A percentile compares a stretch with the other conserved stretches of the same genome.
phyloP scores from a whole-genome alignment of 2,888 invertebrate species.

The Priocnemis perturbator region DNA sequence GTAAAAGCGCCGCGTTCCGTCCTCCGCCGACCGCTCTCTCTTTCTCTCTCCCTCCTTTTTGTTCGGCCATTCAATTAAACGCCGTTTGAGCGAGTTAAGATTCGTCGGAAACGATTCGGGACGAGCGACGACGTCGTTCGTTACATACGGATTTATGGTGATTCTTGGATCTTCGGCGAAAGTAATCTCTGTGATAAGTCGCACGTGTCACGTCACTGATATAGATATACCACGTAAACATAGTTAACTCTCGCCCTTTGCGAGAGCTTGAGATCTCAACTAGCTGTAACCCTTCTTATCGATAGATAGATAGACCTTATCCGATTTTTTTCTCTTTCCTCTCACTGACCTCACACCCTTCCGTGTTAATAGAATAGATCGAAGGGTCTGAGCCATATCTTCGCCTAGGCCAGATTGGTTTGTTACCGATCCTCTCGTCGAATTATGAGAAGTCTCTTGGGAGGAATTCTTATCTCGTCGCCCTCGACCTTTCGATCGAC shows the following conservation, averaged over 20 bases:
- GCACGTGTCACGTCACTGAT: conserved; percentile 52
- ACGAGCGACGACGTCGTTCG: no score
- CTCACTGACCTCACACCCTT: conserved; percentile 34
- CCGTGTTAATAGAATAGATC: conserved; percentile 41
- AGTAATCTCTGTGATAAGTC: conserved; percentile 63
- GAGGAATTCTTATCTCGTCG: conserved; percentile 23
- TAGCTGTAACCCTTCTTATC: conserved; percentile 47
- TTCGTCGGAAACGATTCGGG: no score
- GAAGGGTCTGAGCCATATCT: conserved; percentile 8
- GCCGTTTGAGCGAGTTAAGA: no score
- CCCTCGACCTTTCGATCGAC: conserved; percentile 5
- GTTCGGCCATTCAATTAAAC: no score
- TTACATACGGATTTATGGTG: conserved; percentile 49
- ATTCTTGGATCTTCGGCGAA: conserved; percentile 49
- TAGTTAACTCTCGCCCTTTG: conserved; percentile 36
- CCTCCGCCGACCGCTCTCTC: no score
- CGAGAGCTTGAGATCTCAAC: conserved; percentile 29
- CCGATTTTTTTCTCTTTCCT: conserved; percentile 46
- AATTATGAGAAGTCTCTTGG: conserved; percentile 9
- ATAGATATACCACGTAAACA: conserved; percentile 53
- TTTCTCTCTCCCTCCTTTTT: no score
- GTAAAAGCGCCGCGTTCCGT: neutral
- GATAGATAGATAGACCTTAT: conserved; percentile 50
- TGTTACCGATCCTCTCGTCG: conserved; percentile 19
- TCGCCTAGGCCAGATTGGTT: conserved; percentile 20